Evolutionary conservation across 2,113 vertebrate species (phyloP).

Genomic region (Nothoprocta pentlandii): DNA sequence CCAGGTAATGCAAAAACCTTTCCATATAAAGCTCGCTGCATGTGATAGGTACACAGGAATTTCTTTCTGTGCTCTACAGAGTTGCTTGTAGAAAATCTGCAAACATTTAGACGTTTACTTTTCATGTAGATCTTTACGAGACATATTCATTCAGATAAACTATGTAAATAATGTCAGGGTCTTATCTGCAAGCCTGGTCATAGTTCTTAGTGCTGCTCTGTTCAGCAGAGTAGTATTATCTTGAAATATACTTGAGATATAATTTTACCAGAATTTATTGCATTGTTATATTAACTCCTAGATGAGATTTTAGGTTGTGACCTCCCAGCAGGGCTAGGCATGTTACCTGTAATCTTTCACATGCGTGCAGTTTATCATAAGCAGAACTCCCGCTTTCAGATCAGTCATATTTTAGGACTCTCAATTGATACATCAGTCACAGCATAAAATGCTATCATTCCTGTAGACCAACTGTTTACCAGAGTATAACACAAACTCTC

Average conservation of each 20-base stretch:
- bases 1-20: not conserved
- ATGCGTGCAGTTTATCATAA: slow-evolving; percentile 78
- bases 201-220: not conserved
- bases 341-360: slow-evolving; percentile 83
- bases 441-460: slow-evolving; percentile 89
- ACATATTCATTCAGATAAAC: not conserved
- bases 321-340: slow-evolving; percentile 73
- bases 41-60: not conserved
- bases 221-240: not conserved
- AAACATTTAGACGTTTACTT: not conserved
- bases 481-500: slow-evolving; percentile 86
- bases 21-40: not conserved
- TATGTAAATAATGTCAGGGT: not conserved
- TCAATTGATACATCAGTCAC: slow-evolving; percentile 86
- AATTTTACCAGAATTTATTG: slow-evolving; percentile 47
- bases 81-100: not conserved
- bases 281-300: slow-evolving; percentile 60
- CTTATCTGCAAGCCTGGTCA: not conserved
- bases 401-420: slow-evolving; percentile 87
- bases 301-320: slow-evolving; percentile 65
- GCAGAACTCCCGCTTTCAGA: slow-evolving; percentile 81
- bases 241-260: slow-evolving; percentile 3
- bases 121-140: not conserved
- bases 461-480: slow-evolving; percentile 86
- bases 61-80: not conserved